Evolutionary conservation across 2,113 vertebrate genomes (phyloP), one percentile per base, ranked within the genome.

Genomic region (Sylvilagus bachmani): DNA sequence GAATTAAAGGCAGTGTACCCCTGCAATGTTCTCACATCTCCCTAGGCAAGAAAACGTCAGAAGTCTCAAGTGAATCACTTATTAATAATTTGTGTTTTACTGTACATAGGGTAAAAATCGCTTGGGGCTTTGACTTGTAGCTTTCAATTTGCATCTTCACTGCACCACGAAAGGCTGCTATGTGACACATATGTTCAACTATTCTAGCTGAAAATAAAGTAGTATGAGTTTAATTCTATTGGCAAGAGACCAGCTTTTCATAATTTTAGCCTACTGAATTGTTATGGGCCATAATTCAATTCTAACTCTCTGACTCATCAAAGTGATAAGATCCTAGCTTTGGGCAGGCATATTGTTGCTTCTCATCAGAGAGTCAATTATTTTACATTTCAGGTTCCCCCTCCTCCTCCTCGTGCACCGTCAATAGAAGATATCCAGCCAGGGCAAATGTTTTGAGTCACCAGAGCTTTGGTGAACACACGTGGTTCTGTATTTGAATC

Each of bases 61-160:
- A 61, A 93, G 24, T 87, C 86, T 84, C 53, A 17, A 81, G 86
- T 70, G 87, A 97, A 96, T 97, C 96, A 81, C 77, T 24, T 95
- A 97, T 97, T 98, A 97, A 97, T 97, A 94, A 96, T 90, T 94
- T 97, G 94, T 96, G 97, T 98, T 91, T 97, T 93, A 89, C 85
- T 92, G 53, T 98, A 97, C 96, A 96, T 95, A 95, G 96, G 49
- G 55, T 75, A 97, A 97, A 93, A 98, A 96, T 88, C 33, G 90
- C 97, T 97, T 92, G 96, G 95, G 93, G 96, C 97, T 95, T 87
- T 84, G 95, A 96, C 96, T 97, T 97, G 94, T 93, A 97, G 93
- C 94, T 98, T 98, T 98, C 92, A 89, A 97, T 98, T 98, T 98
- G 96, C 97, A 97, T 98, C 98, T 98, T 98, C 98, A 98, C 96